Conservation (phyloP, 1,140 invertebrate genomes). For the Drosophila truncata region DNA sequence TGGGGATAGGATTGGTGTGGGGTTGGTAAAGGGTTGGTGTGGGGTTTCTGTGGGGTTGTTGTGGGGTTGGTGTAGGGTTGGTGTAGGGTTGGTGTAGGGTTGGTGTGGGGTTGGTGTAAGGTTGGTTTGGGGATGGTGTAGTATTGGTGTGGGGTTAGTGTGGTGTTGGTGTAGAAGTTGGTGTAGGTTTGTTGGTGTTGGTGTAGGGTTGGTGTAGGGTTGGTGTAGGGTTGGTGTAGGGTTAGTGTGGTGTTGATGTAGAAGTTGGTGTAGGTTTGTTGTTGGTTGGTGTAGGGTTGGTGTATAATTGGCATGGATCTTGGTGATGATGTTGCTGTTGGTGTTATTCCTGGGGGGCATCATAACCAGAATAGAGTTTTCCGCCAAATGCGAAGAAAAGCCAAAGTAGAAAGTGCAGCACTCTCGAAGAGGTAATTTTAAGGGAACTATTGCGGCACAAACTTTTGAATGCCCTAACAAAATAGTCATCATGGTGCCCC, state of each 20-base stretch:
- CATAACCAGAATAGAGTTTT: constrained; percentile 13
- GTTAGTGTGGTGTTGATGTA: not conserved
- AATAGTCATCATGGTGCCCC: not conserved
- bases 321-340: not conserved
- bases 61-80: not conserved
- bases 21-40: not conserved
- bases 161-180: not conserved
- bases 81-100: not conserved
- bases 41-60: not conserved
- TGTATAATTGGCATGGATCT: not conserved
- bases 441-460: no score
- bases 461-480: no score
- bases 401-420: constrained; percentile 44
- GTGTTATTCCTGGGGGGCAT: constrained; percentile 11
- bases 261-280: not conserved
- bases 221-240: not conserved
- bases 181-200: not conserved
- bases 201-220: not conserved
- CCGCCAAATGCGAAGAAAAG: constrained; percentile 15
- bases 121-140: not conserved
- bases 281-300: not conserved
- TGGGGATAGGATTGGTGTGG: not conserved
- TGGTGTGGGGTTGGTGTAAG: not conserved
- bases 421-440: not conserved
- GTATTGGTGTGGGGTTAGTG: not conserved